Evolutionary conservation across 2,797 vertebrate genomes (phyloP), one percentile per base, ranked within the genome.

Genomic region (Galago senegalensis): DNA sequence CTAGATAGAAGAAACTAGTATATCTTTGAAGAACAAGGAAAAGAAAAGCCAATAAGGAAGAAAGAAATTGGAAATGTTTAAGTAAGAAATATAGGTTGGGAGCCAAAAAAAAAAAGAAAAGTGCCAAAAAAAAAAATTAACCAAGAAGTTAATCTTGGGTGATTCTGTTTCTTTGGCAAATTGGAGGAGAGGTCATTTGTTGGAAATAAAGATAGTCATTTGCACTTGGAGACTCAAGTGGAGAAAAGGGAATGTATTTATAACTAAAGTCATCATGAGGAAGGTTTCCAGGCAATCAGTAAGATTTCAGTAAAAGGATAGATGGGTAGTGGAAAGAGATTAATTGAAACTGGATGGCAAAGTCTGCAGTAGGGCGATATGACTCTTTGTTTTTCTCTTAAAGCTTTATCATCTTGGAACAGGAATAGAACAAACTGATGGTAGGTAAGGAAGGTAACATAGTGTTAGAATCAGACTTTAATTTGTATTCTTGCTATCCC

Each of bases 161-260:
- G 53, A 27, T 91, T 85, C 79, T 91, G 72, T 73, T 97, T 93
- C 73, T 91, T 93, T 87, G 69, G 61, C 49, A 86, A 77, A 21
- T 91, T 93, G 84, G 82, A 93, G 89, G 75, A 89, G 37, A 91
- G 18, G 9, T 82, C 17, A 63, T 88, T 91, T 93, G 13, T 70
- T 84, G 43, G 18, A 91, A 65, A 14, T 61, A 23, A 23, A 40
- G 63, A 89, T 73, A 63, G 67, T 31, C 81, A 20, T 86, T 95
- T 73, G 16, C 16, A 76, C 14, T 82, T 93, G 46, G 60, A 80
- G 25, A n/a, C 56, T 53, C 88, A 91, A 58, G 7, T 88, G 85
- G 84, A 83, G 63, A 72, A 73, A 73, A 90, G 37, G 31, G 40
- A 84, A 61, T 73, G 61, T 73, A 73, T 65, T 90, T 87, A 83